phyloP scores from a whole-genome alignment of 2,888 invertebrate genomes.

The Acanthosepion esculentum region DNA sequence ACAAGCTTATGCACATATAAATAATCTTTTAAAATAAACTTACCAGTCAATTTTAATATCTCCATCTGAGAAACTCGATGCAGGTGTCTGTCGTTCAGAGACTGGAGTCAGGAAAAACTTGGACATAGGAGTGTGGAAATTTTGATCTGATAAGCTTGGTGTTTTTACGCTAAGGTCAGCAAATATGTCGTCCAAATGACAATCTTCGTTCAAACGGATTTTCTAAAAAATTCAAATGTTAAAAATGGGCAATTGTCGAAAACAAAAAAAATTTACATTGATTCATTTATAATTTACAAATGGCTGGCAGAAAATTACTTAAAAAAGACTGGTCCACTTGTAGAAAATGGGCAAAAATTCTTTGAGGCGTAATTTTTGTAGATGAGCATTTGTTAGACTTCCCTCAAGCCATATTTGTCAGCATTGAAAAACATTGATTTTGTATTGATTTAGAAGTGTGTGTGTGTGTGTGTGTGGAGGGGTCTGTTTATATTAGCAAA shows the following conservation, averaged over 20 bases:
- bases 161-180: neutral
- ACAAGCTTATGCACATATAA: too few relatives aligned
- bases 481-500: too few relatives aligned
- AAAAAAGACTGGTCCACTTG: too few relatives aligned
- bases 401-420: too few relatives aligned
- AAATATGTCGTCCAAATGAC: neutral
- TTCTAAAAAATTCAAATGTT: neutral
- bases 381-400: too few relatives aligned
- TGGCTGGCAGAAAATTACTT: too few relatives aligned
- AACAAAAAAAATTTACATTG: neutral
- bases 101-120: neutral
- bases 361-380: too few relatives aligned
- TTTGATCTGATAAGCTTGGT: neutral
- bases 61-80: slow-evolving; percentile 4
- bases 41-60: slow-evolving; percentile 41
- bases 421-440: too few relatives aligned
- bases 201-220: slow-evolving; percentile 35
- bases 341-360: too few relatives aligned
- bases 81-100: slow-evolving; percentile 15
- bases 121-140: slow-evolving; percentile 24
- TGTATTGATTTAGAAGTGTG: too few relatives aligned
- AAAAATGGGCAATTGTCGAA: neutral
- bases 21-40: neutral
- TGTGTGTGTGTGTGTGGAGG: too few relatives aligned
- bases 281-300: too few relatives aligned